Evolutionary conservation across 2,113 vertebrate species (phyloP).

Genomic region (Takifugu bimaculatus): DNA sequence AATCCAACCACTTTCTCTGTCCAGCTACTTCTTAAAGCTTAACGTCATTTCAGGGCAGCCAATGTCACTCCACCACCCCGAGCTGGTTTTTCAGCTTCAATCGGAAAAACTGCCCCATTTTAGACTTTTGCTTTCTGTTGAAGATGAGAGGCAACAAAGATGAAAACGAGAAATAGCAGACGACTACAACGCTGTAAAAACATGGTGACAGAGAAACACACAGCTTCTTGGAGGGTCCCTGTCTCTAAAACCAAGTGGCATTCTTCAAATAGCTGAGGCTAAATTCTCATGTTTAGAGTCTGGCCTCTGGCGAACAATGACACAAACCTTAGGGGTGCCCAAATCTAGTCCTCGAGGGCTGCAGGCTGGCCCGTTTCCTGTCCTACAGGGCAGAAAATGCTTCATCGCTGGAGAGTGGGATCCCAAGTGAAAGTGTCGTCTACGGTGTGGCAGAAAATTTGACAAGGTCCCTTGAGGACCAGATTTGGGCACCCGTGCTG

Average conservation of each 20-base stretch:
- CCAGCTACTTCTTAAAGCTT: slow-evolving; percentile 36
- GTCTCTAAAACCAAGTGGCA: slow-evolving; percentile 57
- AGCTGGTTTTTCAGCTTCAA: slow-evolving; percentile 6
- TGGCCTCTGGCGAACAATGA: too few species aligned
- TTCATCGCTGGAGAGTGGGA: too few species aligned
- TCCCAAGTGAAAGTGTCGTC: too few species aligned
- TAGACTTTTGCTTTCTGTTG: slow-evolving; percentile 19
- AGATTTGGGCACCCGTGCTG: too few species aligned
- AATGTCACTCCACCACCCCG: slow-evolving; percentile 4
- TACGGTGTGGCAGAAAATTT: too few species aligned
- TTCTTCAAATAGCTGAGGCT: too few species aligned
- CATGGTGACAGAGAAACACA: slow-evolving; percentile 53
- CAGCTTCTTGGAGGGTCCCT: slow-evolving; percentile 56
- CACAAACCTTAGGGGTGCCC: too few species aligned
- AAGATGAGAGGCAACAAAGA: slow-evolving; percentile 16
- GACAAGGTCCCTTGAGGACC: too few species aligned
- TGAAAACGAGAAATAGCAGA: slow-evolving; percentile 22
- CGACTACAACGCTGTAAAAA: slow-evolving; percentile 32
- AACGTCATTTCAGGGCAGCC: slow-evolving; percentile 5
- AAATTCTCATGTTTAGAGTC: too few species aligned
- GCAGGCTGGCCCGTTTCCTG: too few species aligned
- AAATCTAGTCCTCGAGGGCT: too few species aligned
- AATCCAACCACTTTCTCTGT: slow-evolving; percentile 15
- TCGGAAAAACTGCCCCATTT: slow-evolving; percentile 37
- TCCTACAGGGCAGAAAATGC: too few species aligned